Percentiles rank a stretch among this genome's conserved stretches.
Conservation (phyloP, 2,888 invertebrate genomes). For the Trachelus iudaicus region DNA sequence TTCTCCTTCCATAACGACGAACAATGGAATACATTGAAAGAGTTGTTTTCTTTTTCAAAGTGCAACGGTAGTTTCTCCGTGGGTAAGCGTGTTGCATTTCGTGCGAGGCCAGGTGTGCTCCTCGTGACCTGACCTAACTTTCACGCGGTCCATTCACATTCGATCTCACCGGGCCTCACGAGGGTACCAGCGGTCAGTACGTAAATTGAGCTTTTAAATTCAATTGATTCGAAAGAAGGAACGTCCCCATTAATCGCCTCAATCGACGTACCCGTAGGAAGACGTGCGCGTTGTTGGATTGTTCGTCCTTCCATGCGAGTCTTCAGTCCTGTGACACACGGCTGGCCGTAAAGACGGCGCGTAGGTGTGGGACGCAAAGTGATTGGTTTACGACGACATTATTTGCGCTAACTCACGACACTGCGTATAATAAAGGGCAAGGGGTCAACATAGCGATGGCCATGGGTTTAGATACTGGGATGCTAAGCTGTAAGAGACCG, state of each 20-base stretch:
- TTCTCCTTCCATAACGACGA: not conserved
- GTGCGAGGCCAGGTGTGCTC: not conserved
- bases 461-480: not conserved
- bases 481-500: constrained; percentile 7
- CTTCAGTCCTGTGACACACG: not conserved
- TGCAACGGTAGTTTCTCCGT: not conserved
- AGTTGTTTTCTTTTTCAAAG: not conserved
- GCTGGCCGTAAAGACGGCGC: constrained; percentile 10
- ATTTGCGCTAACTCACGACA: constrained; percentile 56
- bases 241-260: not conserved
- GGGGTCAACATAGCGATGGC: constrained; percentile 49
- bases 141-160: not conserved
- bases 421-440: constrained; percentile 55
- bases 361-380: constrained; percentile 47
- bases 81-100: not conserved
- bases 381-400: constrained; percentile 62
- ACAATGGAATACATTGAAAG: not conserved
- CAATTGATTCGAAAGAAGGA: not conserved
- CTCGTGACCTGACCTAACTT: not conserved
- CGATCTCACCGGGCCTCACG: not conserved
- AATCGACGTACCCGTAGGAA: not conserved
- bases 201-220: constrained; percentile 1
- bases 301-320: not conserved
- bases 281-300: not conserved
- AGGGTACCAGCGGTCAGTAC: not conserved